Base-by-base conservation (phyloP, 2,797 vertebrate genomes). In the Siniperca undulata region DNA sequence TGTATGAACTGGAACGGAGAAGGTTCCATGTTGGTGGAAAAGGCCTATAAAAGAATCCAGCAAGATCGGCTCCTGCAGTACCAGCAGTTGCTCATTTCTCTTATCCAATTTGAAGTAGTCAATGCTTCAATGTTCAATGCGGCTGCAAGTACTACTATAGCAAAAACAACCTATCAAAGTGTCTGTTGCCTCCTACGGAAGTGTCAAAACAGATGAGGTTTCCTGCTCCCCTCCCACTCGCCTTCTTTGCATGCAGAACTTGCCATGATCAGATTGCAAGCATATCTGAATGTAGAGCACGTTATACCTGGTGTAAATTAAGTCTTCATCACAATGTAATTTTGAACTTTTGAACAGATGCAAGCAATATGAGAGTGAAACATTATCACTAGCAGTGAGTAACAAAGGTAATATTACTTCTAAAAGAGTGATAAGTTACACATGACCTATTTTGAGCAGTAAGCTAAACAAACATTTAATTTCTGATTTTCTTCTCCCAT, bases 121-220 rank as follows among this genome's bases (percentile, higher is more conserved):
- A 48, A 56, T 73, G 58, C 3, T 0, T 16, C 53, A 66, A 46
- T 16, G 24, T 61, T 36, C 27, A 72, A 34, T 27, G 59, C 16
- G 1, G 20, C 70, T 59, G 24, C 50, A 72, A 44, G 65, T 27
- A 24, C 6, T 4, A 1, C 16, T 65, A 1, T 3, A 9, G 24
- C 12, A 48, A 73, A 66, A 74, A 61, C 71, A 75, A 62, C 62
- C 68, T 50, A 34, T 38, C 61, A 75, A 44, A 75, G 55, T 62
- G 30, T 71, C 73, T 65, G 48, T 42, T 77, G n/a, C 56, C 38
- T 81, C 60, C 34, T 19, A 38, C 38, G 3, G 50, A 68, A 38
- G 20, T 62, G 56, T 59, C 70, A 59, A 8, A 52, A 27, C 71
- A 52, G 36, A 60, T 24, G 12, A 27, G 14, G 27, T 24, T 67